Conservation (phyloP, 64 coral and sea anemone species). For the Montipora capricornis region DNA sequence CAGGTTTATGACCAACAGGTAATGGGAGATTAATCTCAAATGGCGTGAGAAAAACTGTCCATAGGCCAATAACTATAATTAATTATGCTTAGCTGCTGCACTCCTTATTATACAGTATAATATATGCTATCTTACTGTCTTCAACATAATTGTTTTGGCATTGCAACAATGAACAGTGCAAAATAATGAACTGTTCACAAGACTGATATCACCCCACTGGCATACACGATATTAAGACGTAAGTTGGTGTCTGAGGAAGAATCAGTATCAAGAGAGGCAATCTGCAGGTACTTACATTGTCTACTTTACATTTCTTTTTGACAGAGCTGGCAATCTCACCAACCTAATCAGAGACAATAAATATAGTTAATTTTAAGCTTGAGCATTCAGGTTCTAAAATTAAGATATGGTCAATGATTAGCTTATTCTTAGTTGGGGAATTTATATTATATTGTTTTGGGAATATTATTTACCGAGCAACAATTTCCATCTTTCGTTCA, state of each 20-base stretch:
- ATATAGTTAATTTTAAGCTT: not conserved
- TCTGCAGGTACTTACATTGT: constrained; percentile 2
- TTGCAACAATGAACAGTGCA: constrained; percentile 11
- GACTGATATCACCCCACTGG: constrained; percentile 2
- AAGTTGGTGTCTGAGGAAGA: constrained; percentile 4
- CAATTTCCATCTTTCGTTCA: constrained; percentile 18
- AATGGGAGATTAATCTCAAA: constrained; percentile 4
- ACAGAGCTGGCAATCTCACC: constrained; percentile 17
- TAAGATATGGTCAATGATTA: constrained; percentile 6
- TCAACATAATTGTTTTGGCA: constrained; percentile 6
- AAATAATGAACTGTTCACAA: not conserved
- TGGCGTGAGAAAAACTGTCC: constrained; percentile 6
- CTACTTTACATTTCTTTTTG: constrained; percentile 19
- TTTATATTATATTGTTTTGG: constrained; percentile 32
- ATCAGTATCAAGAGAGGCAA: constrained; percentile 15
- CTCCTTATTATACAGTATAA: not conserved
- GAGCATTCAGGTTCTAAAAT: not conserved
- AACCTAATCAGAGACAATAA: constrained; percentile 22
- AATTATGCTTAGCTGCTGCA: too few species aligned
- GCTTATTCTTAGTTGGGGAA: constrained; percentile 11
- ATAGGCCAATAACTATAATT: constrained; percentile 12
- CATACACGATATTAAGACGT: not conserved
- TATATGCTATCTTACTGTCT: not conserved
- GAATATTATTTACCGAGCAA: not conserved
- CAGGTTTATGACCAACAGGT: constrained; percentile 11